Base-by-base conservation (phyloP, 2,113 vertebrate genomes). In the Cromileptes altivelis region DNA sequence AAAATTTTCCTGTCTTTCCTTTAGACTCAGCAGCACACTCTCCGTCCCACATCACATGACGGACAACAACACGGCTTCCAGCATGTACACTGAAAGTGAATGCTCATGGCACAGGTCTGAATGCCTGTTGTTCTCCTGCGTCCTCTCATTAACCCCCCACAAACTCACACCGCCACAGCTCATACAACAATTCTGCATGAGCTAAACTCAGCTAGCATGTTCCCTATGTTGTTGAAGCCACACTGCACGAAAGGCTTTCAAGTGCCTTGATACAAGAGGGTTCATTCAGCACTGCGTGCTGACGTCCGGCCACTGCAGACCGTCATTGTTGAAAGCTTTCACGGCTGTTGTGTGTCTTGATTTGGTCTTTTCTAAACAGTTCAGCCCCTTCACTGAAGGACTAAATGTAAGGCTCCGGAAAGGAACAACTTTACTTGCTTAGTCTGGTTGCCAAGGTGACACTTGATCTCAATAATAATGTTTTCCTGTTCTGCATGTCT, bases 281-380 rank as follows among this genome's bases (percentile, higher is more conserved):
- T 81, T 85, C 86, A 93, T 93, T 94, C 88, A 91, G 75, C 85
- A 72, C 68, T 19, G 65, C 17, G 8, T 25, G 25, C 80, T 62
- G 88, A 64, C 21, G 70, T 57, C 47, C 40, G 56, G 62, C 58
- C 57, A n/a, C 70, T 17, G 85, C 79, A 91, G 80, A 33, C 67
- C 6, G 3, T 15, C 81, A 79, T 67, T 91, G 80, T 94, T 71
- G 30, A 23, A 33, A 50, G 42, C 21, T 80, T 88, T 82, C 47
- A 70, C 37, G 37, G 69, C 52, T 77, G 57, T 49, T 73, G 58
- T 87, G 62, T 33, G 37, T 75, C 60, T 60, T 52, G 33, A 37
- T 79, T 81, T 68, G 2, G 53, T 70, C 77, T 70, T 86, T 86
- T 84, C 63, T 85, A 19, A 81, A 74, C 78, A 15, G 53, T 49